Conservation (phyloP, 2,797 vertebrate species). For the Anguilla obscura region DNA sequence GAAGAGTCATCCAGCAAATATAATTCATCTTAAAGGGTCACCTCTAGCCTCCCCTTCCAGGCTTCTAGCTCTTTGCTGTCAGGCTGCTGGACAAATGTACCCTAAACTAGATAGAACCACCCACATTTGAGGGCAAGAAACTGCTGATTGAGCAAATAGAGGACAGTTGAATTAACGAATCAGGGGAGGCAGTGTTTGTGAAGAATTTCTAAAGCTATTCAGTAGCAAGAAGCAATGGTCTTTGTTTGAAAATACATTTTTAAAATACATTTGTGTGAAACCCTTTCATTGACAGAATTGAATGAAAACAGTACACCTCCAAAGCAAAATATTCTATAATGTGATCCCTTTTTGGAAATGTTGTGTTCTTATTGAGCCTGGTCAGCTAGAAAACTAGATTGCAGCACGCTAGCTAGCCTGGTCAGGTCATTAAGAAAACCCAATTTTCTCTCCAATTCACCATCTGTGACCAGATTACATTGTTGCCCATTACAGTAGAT, state of each 20-base stretch:
- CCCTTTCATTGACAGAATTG: neutral
- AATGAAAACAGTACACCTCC: too few relatives aligned
- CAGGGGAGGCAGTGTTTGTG: neutral
- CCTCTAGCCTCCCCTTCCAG: neutral
- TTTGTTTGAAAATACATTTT: neutral
- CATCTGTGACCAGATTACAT: too few relatives aligned
- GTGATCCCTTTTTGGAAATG: neutral
- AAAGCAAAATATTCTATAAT: neutral
- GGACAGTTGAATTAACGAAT: neutral
- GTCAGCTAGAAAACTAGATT: neutral
- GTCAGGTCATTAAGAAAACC: neutral
- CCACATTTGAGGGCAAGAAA: neutral
- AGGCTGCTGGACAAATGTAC: neutral
- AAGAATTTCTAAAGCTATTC: neutral
- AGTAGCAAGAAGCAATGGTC: neutral
- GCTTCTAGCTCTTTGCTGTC: neutral
- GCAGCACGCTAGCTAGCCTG: neutral
- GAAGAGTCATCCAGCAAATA: neutral
- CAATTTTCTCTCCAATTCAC: neutral
- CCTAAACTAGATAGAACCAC: neutral
- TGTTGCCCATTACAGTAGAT: too few relatives aligned
- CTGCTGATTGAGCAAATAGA: neutral
- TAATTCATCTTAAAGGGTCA: constrained; percentile 18
- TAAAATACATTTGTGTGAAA: neutral
- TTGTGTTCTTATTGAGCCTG: neutral